A percentile compares a stretch with the other conserved stretches of the same genome.
Conservation (phyloP, 2,888 invertebrate species). For the Bombylius major region DNA sequence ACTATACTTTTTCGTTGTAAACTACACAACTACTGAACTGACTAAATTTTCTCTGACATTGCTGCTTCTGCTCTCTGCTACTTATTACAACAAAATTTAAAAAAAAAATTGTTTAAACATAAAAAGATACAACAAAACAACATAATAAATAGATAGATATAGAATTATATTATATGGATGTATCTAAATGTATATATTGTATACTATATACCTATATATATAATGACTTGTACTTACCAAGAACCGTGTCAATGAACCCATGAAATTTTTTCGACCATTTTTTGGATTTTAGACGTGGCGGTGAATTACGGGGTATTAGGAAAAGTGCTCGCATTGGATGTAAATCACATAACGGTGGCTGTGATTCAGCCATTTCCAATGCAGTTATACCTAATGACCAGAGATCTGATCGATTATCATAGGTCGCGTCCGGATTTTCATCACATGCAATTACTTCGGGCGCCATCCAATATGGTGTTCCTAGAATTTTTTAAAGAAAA, state of each 20-base stretch:
- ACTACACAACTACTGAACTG: too few relatives aligned
- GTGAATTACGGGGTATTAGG: conserved; percentile 94
- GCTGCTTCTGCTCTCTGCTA: too few relatives aligned
- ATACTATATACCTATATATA: neutral
- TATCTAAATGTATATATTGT: too few relatives aligned
- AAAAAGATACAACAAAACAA: too few relatives aligned
- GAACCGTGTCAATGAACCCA: conserved; percentile 94
- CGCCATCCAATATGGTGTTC: conserved; percentile 98
- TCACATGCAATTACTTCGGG: conserved; percentile 99
- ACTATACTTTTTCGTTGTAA: too few relatives aligned
- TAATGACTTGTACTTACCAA: conserved; percentile 35
- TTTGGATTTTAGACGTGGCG: conserved; percentile 93
- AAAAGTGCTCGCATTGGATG: conserved; percentile 99
- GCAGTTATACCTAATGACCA: conserved; percentile 95
- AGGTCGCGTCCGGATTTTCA: conserved; percentile 98
- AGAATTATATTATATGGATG: too few relatives aligned
- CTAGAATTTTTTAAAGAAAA: conserved; percentile 30
- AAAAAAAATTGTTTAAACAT: too few relatives aligned
- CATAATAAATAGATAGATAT: too few relatives aligned
- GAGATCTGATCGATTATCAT: conserved; percentile 90
- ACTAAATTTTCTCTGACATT: too few relatives aligned
- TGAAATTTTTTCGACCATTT: conserved; percentile 98
- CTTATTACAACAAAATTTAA: too few relatives aligned
- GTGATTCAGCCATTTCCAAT: conserved; percentile 99
- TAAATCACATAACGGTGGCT: conserved; percentile 96